These are phyloP conservation scores for Ara ararauna DNA, from an alignment of 2,797 vertebrate genomes.

Conservation along the genomic window DNA sequence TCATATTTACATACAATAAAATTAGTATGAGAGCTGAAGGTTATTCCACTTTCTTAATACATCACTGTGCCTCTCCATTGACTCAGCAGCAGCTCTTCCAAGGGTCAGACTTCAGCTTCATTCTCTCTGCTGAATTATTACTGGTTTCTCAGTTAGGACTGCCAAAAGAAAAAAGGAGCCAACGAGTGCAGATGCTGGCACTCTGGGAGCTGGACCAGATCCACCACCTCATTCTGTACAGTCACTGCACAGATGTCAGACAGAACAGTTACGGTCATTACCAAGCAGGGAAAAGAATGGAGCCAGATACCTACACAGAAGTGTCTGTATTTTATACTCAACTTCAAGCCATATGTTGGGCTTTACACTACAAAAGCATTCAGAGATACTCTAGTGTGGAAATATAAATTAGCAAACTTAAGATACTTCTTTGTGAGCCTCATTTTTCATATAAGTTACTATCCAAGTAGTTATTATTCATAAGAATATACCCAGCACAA, in stretches of 20 bases:
- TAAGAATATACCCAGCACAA: not conserved
- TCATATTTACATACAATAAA: not conserved
- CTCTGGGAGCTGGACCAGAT: conserved; percentile 34
- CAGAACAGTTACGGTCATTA: not conserved
- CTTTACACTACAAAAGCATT: not conserved
- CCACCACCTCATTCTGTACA: not conserved
- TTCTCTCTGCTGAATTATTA: not conserved
- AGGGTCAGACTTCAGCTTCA: not conserved
- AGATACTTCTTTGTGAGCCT: not conserved
- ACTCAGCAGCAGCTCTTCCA: not conserved
- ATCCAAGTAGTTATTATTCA: not conserved
- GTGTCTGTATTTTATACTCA: not conserved
- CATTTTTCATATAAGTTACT: not conserved
- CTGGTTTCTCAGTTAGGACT: not conserved
- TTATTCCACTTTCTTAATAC: not conserved
- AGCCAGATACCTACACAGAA: conserved; percentile 8
- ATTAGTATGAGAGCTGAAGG: not conserved
- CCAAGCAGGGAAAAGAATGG: not conserved
- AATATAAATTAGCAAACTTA: not conserved
- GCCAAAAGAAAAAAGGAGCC: conserved; percentile 17
- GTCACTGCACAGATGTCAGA: conserved; percentile 43
- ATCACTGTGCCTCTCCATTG: not conserved
- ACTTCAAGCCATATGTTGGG: not conserved
- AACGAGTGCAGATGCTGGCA: conserved; percentile 30
- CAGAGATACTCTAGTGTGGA: not conserved